Conservation (phyloP, 1,140 invertebrate genomes). For the Melitaea cinxia region DNA sequence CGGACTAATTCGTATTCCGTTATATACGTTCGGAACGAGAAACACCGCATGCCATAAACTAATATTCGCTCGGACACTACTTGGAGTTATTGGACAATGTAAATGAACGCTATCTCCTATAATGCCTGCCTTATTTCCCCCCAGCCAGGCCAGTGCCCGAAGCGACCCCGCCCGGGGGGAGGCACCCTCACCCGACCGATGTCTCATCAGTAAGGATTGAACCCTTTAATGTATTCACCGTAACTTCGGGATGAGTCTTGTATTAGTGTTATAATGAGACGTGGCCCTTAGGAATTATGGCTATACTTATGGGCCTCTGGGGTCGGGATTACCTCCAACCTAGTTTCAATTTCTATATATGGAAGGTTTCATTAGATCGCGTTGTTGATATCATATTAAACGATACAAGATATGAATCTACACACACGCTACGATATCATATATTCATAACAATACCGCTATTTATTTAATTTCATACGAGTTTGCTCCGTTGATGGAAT, state of each 20-base stretch:
- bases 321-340: slow-evolving; percentile 67
- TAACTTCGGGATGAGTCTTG: slow-evolving; percentile 81
- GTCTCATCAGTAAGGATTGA: slow-evolving; percentile 81
- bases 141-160: slow-evolving; percentile 69
- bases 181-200: slow-evolving; percentile 62
- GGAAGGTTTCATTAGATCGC: slow-evolving; percentile 53
- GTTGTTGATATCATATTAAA: slow-evolving; percentile 52
- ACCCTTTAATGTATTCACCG: slow-evolving; percentile 81
- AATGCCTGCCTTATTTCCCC: slow-evolving; percentile 77
- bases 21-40: slow-evolving; percentile 30
- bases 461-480: neutral
- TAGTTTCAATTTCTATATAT: slow-evolving; percentile 76
- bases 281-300: slow-evolving; percentile 80
- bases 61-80: slow-evolving; percentile 80
- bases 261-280: slow-evolving; percentile 82
- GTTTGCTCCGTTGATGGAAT: neutral
- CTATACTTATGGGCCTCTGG: slow-evolving; percentile 70
- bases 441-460: neutral
- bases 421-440: neutral
- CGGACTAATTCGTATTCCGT: slow-evolving; percentile 2
- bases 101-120: slow-evolving; percentile 81
- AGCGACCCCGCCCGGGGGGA: slow-evolving; percentile 51
- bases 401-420: slow-evolving; percentile 16
- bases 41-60: slow-evolving; percentile 72
- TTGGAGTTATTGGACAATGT: slow-evolving; percentile 81